phyloP scores from a whole-genome alignment of 2,797 vertebrate genomes.

The Danio aesculapii region DNA sequence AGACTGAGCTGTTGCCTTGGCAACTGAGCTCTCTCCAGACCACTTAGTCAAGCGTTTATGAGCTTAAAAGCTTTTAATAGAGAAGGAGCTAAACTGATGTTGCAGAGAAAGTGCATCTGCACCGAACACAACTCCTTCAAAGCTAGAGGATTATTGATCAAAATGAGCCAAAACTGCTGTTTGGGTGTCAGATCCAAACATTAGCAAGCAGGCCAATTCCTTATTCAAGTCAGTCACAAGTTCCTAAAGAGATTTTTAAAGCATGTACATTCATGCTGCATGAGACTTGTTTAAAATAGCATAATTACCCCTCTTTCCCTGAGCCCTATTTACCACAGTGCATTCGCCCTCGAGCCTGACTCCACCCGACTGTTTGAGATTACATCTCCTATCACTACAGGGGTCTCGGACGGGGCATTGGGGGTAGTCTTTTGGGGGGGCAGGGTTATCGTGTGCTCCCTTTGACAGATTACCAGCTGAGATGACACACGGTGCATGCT shows the following conservation, averaged over 20 bases:
- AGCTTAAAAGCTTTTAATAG: conserved; percentile 87
- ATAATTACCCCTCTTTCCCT: conserved; percentile 2
- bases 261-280: neutral
- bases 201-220: neutral
- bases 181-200: neutral
- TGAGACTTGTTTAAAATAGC: neutral
- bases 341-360: neutral
- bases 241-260: conserved; percentile 12
- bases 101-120: conserved; percentile 61
- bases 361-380: conserved; percentile 23
- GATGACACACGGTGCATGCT: conserved; percentile 28
- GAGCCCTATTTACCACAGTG: neutral
- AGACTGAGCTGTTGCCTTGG: conserved; percentile 75
- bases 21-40: conserved; percentile 72
- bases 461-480: conserved; percentile 37
- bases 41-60: conserved; percentile 71
- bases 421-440: conserved; percentile 27
- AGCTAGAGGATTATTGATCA: neutral
- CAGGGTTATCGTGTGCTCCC: neutral
- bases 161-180: neutral
- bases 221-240: neutral
- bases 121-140: conserved; percentile 57
- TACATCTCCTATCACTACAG: conserved; percentile 15
- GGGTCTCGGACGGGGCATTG: conserved; percentile 2
- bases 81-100: conserved; percentile 58